Evolutionary conservation across 2,797 vertebrate genomes (phyloP).

Genomic region (Knipowitschia caucasica): DNA sequence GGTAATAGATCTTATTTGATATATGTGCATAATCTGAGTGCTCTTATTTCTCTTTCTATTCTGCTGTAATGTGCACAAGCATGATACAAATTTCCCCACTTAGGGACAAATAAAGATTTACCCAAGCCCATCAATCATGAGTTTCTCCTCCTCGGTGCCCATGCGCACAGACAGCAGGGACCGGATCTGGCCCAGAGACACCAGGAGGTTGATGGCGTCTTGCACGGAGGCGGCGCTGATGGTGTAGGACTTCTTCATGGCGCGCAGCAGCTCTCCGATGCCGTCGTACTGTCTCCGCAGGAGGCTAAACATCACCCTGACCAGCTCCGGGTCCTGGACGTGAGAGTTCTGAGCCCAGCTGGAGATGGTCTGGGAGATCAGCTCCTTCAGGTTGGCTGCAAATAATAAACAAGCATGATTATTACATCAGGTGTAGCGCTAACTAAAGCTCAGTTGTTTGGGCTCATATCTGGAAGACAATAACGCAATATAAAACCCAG

Average conservation of each 20-base stretch:
- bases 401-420: background rate
- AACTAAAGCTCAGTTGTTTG: too few relatives aligned
- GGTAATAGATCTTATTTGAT: too few relatives aligned
- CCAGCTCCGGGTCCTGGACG: constrained; percentile 90
- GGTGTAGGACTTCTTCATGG: constrained; percentile 92
- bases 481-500: too few relatives aligned
- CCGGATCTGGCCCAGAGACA: constrained; percentile 92
- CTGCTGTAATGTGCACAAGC: too few relatives aligned
- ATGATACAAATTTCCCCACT: too few relatives aligned
- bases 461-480: too few relatives aligned
- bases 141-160: constrained; percentile 95
- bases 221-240: constrained; percentile 90
- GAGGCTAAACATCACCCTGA: constrained; percentile 94
- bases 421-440: too few relatives aligned
- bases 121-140: constrained; percentile 97
- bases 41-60: too few relatives aligned
- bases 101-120: too few relatives aligned
- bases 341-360: constrained; percentile 94
- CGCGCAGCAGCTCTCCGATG: constrained; percentile 90
- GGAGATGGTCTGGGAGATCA: constrained; percentile 96
- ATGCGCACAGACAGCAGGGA: constrained; percentile 95
- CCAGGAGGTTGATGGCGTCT: constrained; percentile 90
- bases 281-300: constrained; percentile 93
- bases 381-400: constrained; percentile 90
- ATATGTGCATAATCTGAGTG: too few relatives aligned